Evolutionary conservation across 2,888 invertebrate species (phyloP), one percentile per base, ranked within the genome.

Genomic region (Acronicta leporina): DNA sequence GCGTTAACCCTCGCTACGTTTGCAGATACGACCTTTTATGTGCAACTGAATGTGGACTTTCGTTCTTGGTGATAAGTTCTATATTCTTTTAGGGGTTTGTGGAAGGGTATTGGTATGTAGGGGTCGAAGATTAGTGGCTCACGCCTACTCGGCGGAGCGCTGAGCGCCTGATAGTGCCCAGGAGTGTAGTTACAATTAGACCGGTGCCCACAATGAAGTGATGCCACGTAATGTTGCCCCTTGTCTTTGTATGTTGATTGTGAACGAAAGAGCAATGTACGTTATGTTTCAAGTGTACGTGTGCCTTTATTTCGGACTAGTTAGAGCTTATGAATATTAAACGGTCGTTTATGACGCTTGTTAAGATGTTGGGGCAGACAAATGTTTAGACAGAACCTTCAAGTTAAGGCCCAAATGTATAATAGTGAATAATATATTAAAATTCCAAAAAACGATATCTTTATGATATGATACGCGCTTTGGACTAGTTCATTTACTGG

Each of bases 181-280:
- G 84, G 94, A 93, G 95, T 93, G 92, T 94, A 94, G 90, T 95
- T 94, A 94, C 94, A 94, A 94, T 94, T 94, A 94, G 94, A 92
- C 85, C 88, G 90, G 91, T 91, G 90, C 92, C 94, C 94, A 91
- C 94, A 94, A 94, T 92, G 94, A 94, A 94, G 94, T 94, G 94
- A 94, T 90, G 92, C 88, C 80, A 87, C 88, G 92, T 94, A 94
- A 94, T 94, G 90, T 88, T 86, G 87, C 89, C 88, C 85, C 89
- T 89, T 91, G 93, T 92, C 92, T 94, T 93, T 92, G 91, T 93
- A 92, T 92, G 94, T 92, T 94, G 94, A 94, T 94, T 93, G 92
- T 86, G 88, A 85, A 80, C 81, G 88, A 88, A 88, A 87, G 86
- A 90, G 88, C 86, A 71, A 58, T 56, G 47, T 58, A 35, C 40